Evolutionary conservation across 2,888 invertebrate genomes (phyloP).

Genomic region (Machimus atricapillus): DNA sequence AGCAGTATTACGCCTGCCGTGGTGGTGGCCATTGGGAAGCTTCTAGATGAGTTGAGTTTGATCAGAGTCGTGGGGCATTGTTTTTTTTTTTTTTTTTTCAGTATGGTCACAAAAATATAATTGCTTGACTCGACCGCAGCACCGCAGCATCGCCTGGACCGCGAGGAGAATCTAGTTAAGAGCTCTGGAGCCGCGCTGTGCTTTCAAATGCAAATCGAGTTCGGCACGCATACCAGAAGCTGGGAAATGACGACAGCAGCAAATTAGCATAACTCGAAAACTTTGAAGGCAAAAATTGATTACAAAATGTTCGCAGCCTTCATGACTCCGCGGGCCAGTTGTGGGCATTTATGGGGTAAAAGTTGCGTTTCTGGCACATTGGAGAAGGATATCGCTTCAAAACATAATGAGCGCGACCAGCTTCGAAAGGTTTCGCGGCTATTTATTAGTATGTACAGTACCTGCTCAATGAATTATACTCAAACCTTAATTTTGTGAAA

Average conservation of each 20-base stretch:
- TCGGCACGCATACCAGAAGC: background rate
- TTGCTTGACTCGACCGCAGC: background rate
- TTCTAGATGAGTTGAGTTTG: background rate
- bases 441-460: too few relatives aligned
- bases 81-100: background rate
- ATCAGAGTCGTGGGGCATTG: background rate
- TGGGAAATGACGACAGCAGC: background rate
- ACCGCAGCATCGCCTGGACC: background rate
- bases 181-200: background rate
- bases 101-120: background rate
- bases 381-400: background rate
- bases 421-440: background rate
- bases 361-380: background rate
- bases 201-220: background rate
- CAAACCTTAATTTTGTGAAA: too few relatives aligned
- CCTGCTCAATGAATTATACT: too few relatives aligned
- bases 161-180: background rate
- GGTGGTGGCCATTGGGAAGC: background rate
- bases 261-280: conserved; percentile 14
- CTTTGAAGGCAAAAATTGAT: background rate
- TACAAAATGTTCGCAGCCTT: conserved; percentile 12
- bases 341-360: background rate
- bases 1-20: background rate
- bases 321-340: background rate
- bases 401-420: background rate